Evolutionary conservation across 2,888 invertebrate genomes (phyloP), one percentile per base, ranked within the genome.

Genomic region (Ferdinandea cuprea): DNA sequence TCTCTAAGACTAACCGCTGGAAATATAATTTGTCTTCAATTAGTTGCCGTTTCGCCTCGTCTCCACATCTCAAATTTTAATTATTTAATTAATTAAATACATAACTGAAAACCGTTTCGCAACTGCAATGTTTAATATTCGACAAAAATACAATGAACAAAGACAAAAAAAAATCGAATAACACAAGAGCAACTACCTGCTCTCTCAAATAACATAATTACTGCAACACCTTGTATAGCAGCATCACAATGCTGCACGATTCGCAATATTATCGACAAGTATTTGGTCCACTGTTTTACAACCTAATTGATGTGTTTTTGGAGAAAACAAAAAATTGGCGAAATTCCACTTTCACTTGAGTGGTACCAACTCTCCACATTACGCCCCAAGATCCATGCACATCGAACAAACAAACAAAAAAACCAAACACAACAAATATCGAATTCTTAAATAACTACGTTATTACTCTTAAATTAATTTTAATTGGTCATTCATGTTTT

Each of bases 401-500:
- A 28, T 17, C 6, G 50, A 15, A 37, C 6, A 17, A 32, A 8
- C 50, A 17, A 71, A n/a, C 9, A n/a, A n/a, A 35, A 28, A 30
- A 72, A 44, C n/a, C 6, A 17, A 32, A 8, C 50, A 17, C 9
- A n/a, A n/a, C 25, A 28, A 30, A 72, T 37, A 30, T 35, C 52
- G 30, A 59, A 76, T 76, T 69, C 71, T 58, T 58, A 71, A 81
- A 81, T 76, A 71, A 69, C 80, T 37, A 69, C 58, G 40, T 80
- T 68, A 80, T 80, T 74, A 63, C 52, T 74, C 69, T 69, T 65
- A 76, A 74, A 81, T 81, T 81, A 81, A 71, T 81, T 81, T 81
- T 81, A 81, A 76, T 83, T 81, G 77, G 77, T 77, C 66, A 59
- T 59, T 74, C 28, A 44, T 42, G 50, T 42, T 28, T 46, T 48